These are phyloP conservation scores for Miniopterus natalensis DNA, from an alignment of 2,113 vertebrate species.

Conservation along the genomic window DNA sequence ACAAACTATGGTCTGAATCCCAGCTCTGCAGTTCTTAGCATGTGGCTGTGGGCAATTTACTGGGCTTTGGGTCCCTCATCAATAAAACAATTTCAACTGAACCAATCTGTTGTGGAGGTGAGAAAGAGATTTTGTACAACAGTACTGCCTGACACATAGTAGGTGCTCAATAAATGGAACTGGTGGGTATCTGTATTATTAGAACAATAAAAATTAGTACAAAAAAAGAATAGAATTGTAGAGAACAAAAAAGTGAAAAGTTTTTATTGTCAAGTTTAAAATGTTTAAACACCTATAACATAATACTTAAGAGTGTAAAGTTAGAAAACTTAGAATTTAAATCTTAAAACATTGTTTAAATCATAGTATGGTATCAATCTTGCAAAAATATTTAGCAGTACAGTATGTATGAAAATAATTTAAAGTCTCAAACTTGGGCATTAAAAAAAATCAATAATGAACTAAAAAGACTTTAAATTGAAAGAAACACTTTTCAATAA, in stretches of 20 bases:
- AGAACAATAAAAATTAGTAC: neutral
- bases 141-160: neutral
- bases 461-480: neutral
- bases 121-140: neutral
- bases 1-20: neutral
- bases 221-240: neutral
- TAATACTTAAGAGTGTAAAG: neutral
- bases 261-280: neutral
- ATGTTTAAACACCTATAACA: conserved; percentile 17
- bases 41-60: neutral
- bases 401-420: neutral
- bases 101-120: neutral
- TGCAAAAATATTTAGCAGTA: neutral
- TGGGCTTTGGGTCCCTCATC: neutral
- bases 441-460: neutral
- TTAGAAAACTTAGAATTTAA: neutral
- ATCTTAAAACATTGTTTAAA: neutral
- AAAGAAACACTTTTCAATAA: conserved; percentile 51
- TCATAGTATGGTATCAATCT: neutral
- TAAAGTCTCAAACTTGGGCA: neutral
- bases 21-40: neutral
- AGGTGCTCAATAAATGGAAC: neutral
- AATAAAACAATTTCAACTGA: neutral
- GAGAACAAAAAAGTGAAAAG: conserved; percentile 26
- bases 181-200: neutral